Conservation (phyloP, 2,888 invertebrate species). For the Mimas tiliae region DNA sequence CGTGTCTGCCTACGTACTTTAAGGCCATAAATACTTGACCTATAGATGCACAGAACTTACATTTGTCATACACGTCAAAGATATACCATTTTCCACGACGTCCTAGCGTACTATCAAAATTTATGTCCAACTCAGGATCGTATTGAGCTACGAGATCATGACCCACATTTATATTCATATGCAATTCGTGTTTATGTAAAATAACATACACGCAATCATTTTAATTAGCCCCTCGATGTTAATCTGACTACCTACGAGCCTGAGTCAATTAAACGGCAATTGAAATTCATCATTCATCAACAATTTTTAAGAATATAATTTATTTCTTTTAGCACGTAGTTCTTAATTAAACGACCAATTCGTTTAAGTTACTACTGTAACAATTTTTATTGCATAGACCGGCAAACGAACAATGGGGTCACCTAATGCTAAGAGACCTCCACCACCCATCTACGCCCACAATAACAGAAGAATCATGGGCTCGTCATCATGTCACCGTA, state of each 20-base stretch:
- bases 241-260: neutral
- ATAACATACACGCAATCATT: conserved; percentile 3
- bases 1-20: conserved; percentile 34
- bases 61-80: conserved; percentile 18
- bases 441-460: too few species aligned
- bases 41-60: neutral
- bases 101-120: neutral
- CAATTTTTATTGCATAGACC: too few species aligned
- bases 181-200: conserved; percentile 8
- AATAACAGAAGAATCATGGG: too few species aligned
- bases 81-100: neutral
- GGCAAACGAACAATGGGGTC: too few species aligned
- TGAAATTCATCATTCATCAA: conserved; percentile 15
- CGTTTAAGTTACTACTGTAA: neutral
- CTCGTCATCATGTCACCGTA: too few species aligned
- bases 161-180: conserved; percentile 8
- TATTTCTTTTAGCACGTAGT: conserved; percentile 12
- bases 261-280: conserved; percentile 17
- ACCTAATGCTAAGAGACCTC: too few species aligned
- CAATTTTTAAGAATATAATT: neutral
- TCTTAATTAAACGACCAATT: neutral
- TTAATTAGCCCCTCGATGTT: conserved; percentile 6
- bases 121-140: conserved; percentile 1
- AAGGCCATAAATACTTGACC: conserved; percentile 33
- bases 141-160: neutral